phyloP scores from a whole-genome alignment of 1,140 invertebrate species.

The Conopomorpha cramerella region DNA sequence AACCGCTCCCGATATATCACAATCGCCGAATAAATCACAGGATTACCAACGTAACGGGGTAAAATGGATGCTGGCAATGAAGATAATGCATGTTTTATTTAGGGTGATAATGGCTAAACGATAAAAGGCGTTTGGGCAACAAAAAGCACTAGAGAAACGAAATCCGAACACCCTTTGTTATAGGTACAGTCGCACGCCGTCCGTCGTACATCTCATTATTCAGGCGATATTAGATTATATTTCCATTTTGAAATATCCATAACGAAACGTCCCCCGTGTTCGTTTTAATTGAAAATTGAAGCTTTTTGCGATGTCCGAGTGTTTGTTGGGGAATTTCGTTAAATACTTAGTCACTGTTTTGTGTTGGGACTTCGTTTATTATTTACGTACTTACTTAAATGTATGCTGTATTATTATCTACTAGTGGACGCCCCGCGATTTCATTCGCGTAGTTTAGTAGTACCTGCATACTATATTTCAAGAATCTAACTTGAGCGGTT shows the following conservation, averaged over 20 bases:
- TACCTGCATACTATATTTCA: no score
- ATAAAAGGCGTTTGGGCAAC: conserved; percentile 19
- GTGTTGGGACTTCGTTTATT: no score
- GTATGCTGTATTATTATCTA: no score
- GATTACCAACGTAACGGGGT: conserved; percentile 38
- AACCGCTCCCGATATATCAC: conserved; percentile 39
- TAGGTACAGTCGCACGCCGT: no score
- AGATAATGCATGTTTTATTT: conserved; percentile 42
- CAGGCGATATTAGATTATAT: conserved; percentile 58
- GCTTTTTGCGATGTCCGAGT: no score
- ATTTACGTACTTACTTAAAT: no score
- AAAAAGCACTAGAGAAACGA: conserved; percentile 58
- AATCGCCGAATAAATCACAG: conserved; percentile 53
- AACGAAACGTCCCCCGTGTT: conserved; percentile 38
- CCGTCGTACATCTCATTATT: conserved; percentile 52
- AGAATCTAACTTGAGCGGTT: no score
- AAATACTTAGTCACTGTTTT: no score
- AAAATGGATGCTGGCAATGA: conserved; percentile 48
- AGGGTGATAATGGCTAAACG: conserved; percentile 40
- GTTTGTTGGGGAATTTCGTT: no score
- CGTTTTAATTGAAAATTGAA: background rate
- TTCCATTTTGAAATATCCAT: conserved; percentile 58
- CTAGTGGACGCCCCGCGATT: no score
- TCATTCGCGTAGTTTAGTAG: no score
- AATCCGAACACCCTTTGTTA: conserved; percentile 58